phyloP scores from a whole-genome alignment of 2,797 vertebrate genomes.

The Ibycter americanus region DNA sequence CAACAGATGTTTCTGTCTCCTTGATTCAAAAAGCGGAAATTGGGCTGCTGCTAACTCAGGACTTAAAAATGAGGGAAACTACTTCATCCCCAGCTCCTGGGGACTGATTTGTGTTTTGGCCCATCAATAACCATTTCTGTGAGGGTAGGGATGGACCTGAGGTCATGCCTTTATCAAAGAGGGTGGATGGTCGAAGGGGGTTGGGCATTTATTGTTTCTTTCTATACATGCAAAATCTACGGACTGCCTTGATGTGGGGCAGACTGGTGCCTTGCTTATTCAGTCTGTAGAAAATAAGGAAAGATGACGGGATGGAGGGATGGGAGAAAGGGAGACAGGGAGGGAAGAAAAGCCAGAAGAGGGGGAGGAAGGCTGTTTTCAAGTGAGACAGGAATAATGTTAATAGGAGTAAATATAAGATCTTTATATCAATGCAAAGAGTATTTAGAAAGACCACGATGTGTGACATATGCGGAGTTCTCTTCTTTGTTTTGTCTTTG shows the following conservation, averaged over 20 bases:
- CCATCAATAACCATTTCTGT: rapidly evolving
- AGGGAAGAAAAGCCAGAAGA: background rate
- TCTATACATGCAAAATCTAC: background rate
- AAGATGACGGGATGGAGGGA: background rate
- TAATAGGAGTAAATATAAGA: background rate
- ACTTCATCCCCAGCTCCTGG: background rate
- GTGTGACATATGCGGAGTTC: background rate
- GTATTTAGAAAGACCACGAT: background rate
- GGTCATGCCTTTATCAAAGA: background rate
- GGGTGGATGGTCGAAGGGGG: background rate
- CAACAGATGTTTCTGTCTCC: background rate
- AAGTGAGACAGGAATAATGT: background rate
- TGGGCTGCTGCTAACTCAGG: background rate
- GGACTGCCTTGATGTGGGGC: background rate
- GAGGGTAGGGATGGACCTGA: background rate
- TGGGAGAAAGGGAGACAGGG: background rate
- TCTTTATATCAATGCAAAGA: background rate
- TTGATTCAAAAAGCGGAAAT: background rate
- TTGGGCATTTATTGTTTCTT: background rate
- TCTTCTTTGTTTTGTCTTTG: background rate
- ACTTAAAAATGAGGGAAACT: background rate
- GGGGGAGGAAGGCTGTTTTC: background rate
- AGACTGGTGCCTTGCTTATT: background rate
- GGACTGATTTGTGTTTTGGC: background rate
- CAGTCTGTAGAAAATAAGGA: background rate